Conservation (phyloP, 1,140 invertebrate species). For the Pachyrhynchus sulphureomaculatus region DNA sequence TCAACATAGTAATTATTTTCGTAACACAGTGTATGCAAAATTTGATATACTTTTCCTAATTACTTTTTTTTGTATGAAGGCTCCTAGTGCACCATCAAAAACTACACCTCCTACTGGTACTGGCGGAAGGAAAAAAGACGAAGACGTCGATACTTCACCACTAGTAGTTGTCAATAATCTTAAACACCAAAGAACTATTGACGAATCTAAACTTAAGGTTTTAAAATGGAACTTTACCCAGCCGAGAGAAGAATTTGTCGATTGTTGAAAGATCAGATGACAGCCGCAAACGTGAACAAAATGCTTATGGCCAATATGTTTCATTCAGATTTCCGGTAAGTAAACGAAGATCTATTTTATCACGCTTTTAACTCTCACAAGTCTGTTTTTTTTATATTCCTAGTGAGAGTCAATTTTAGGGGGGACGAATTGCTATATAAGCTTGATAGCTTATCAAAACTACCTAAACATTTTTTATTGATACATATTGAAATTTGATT, state of each 20-base stretch:
- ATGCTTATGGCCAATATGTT: slow-evolving; percentile 88
- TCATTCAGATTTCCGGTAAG: slow-evolving; percentile 83
- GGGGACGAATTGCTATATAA: no score
- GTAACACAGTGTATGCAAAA: no score
- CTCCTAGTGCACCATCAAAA: slow-evolving; percentile 22
- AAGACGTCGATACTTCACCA: slow-evolving; percentile 81
- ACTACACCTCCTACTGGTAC: slow-evolving; percentile 51
- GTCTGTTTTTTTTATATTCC: no score
- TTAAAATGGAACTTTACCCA: slow-evolving; percentile 97
- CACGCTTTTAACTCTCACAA: no score
- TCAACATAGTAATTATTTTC: no score
- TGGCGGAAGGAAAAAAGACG: slow-evolving; percentile 74
- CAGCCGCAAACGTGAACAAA: slow-evolving; percentile 81
- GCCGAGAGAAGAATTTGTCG: slow-evolving; percentile 90
- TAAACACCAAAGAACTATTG: slow-evolving; percentile 88
- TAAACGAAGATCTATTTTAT: no score
- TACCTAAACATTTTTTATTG: no score
- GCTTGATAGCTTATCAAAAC: no score
- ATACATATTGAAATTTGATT: no score
- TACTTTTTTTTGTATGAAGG: slow-evolving; percentile 31
- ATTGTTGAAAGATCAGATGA: slow-evolving; percentile 91
- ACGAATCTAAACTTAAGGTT: slow-evolving; percentile 89
- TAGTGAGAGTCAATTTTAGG: no score
- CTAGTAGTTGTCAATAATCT: slow-evolving; percentile 80
- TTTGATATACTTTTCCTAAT: no score